Conservation (phyloP, 2,888 invertebrate genomes). For the Drosophila cognata region DNA sequence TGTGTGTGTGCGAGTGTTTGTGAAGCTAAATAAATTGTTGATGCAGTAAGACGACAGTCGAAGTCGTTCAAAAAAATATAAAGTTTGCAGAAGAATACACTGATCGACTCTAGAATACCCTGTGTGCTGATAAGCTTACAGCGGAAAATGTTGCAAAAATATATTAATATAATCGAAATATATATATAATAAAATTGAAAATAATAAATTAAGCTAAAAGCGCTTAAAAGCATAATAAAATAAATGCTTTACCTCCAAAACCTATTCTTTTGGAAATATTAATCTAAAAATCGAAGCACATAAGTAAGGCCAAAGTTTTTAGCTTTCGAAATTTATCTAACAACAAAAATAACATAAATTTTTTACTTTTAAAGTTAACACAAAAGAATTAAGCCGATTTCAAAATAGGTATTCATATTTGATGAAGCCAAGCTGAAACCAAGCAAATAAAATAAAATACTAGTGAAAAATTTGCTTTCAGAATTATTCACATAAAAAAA, state of each 20-base stretch:
- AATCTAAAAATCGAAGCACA: neutral
- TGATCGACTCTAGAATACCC: conserved; percentile 36
- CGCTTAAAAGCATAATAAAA: no score
- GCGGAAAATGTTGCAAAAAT: neutral
- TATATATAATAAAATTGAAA: no score
- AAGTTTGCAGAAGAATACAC: neutral
- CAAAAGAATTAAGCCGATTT: neutral
- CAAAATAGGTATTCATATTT: neutral
- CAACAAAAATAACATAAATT: neutral
- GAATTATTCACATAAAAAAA: neutral
- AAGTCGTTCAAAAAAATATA: conserved; percentile 37
- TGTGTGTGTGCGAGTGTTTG: conserved; percentile 2
- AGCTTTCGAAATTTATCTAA: neutral
- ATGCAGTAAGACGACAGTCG: conserved; percentile 39
- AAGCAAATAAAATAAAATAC: neutral
- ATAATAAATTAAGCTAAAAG: no score
- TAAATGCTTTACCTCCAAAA: no score
- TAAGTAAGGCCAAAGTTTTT: neutral
- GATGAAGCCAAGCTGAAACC: no score
- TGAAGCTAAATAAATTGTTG: conserved; percentile 39
- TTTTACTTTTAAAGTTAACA: neutral
- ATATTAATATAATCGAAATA: no score
- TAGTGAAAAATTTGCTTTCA: neutral
- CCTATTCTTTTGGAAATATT: neutral
- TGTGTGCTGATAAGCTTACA: neutral